Base-by-base conservation (phyloP, 1,140 invertebrate genomes). In the Acromyrmex charruanus region DNA sequence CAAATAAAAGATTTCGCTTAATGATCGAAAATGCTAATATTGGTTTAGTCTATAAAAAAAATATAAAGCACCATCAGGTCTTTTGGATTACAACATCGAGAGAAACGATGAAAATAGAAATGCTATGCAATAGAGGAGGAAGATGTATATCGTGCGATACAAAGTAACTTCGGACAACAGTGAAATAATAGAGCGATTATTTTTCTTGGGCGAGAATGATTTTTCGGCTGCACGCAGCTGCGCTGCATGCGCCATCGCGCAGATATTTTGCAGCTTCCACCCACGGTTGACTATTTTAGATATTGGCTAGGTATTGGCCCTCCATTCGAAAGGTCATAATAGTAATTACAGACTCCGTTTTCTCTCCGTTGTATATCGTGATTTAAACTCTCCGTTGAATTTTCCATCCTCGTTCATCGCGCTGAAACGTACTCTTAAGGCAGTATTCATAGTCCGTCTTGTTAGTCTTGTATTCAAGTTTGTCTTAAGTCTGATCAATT, bases 271-370 rank as follows among this genome's bases (percentile, higher is more conserved):
- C 75, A 39, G 35, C 51, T 49, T 21, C 75, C 87, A 80, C 88
- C 88, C 77, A 89, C 88, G 71, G 59, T 77, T 51, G 61, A 63
- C 77, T 89, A 89, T 89, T 89, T 87, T 89, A 68, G 65, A 68
- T 68, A 39, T 68, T 63, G 86, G 51, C 55, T 89, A 66, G 65
- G n/a, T 66, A 39, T 66, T 65, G 86, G 58, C 55, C 63, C 44
- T 31, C 9, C 18, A 59, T 58, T 89, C 58, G 77, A 89, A 86
- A 89, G 77, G 75, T 89, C 88, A 39, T 44, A 25, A 25, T 39
- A 68, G 63, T 89, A 82, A 89, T 89, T 89, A 89, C 75, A 25
- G 55, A 88, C 58, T 51, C 79, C 84, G 79, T 68, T 55, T 35
- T 35, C 49, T 66, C 6, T 1, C 12, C 4, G 69, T 25, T 55